Base-by-base conservation (phyloP, 2,888 invertebrate genomes). In the Geophilus truncorum region DNA sequence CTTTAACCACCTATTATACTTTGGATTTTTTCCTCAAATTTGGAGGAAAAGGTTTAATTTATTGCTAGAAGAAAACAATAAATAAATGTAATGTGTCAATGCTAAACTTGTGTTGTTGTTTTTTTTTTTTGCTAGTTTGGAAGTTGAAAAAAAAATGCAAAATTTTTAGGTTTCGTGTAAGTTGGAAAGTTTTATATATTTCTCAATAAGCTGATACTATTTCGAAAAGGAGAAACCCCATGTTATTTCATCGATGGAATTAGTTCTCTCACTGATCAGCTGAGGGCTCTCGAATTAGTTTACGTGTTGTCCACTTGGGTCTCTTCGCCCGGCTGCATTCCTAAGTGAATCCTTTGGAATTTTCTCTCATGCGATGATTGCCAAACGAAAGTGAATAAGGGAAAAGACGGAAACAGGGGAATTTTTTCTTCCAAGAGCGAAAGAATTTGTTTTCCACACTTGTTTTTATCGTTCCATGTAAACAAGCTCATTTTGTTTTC, bases 251-350 rank as follows among this genome's bases (percentile, higher is more conserved):
- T 51, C 18, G 18, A 28, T 70, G 70, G 70, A 70, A 70, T 70
- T 70, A 70, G 70, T 70, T 70, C 70, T 70, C 70, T 28, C 28
- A 25, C 70, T 70, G 70, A 70, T 70, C 70, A 70, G 12, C 28
- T 70, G 70, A 70, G 70, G 70, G 70, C 28, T 70, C 70, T 70
- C 70, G 70, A 70, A 70, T 70, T 70, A 70, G 70, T 70, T 70
- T 70, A 70, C 70, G 70, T 70, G 70, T 70, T 70, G 70, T 70
- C 70, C 70, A 70, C 70, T 70, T 70, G 70, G 70, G 70, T 70
- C 25, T 70, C 70, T 70, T 25, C 70, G 70, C 70, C 70, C 70
- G 12, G 10, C 70, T 70, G 70, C 70, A 70, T 70, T 70, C 70
- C 28, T 70, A 70, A 70, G 70, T 70, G 70, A 70, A 70, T 70